Evolutionary conservation across 2,888 invertebrate genomes (phyloP), one percentile per base, ranked within the genome.

Genomic region (Watsonalla cultraria): DNA sequence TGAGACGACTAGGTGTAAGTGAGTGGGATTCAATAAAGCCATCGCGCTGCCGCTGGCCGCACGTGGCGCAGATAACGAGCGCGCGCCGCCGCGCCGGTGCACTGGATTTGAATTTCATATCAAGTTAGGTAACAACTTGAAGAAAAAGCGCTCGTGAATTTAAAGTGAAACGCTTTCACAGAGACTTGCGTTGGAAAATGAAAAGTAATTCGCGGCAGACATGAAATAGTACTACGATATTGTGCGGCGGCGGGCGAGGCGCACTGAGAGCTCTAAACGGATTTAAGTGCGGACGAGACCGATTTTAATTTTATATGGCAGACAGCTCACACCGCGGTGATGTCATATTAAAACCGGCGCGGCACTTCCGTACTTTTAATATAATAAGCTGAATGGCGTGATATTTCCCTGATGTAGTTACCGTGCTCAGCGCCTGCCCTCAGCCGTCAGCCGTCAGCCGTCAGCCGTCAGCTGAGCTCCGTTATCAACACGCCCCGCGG

Each of bases 151-250:
- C 58, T 58, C 58, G 45, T 46, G 56, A 46, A 62, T 57, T 54
- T 47, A 51, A 57, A 54, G 54, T 57, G 51, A 61, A 60, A 55
- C 53, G 56, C 7, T 54, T 57, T 60, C 55, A 62, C 60, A 61
- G 63, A 60, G 56, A 62, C 54, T 60, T 55, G 62, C 55, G 51
- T 57, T 54, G 62, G 60, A 66, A 71, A 69, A 74, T 68, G 60
- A 68, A 71, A 74, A 72, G 67, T 71, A 70, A 76, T 72, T 66
- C 63, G 59, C 52, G 54, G 55, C 59, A 54, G 54, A 59, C 66
- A 72, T 67, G 68, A 71, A 72, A 73, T 73, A 68, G 65, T 72
- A 73, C 71, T 70, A 72, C 68, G 48, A 70, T 64, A 68, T 24
- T 46, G 51, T 39, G 47, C 46, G 35, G 33, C 47, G 33, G 14